Evolutionary conservation across 2,888 invertebrate species (phyloP).

Genomic region (Cephonodes hylas): DNA sequence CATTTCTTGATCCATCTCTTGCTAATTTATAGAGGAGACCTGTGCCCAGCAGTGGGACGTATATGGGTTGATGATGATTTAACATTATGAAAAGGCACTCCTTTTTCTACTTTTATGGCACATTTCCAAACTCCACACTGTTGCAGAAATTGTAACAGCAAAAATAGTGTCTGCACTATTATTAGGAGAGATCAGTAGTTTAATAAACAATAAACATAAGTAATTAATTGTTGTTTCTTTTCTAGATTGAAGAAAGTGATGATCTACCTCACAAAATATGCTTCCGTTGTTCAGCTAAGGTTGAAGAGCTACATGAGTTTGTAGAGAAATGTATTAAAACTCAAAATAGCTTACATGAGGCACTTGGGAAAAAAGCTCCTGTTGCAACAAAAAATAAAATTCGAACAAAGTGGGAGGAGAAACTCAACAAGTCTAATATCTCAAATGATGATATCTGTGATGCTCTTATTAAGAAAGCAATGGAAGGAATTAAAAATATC

Average conservation of each 20-base stretch:
- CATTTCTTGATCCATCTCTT: no score
- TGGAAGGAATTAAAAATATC: constrained; percentile 65
- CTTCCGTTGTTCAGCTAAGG: constrained; percentile 75
- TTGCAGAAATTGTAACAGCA: no score
- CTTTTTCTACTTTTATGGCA: no score
- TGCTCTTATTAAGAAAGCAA: constrained; percentile 70
- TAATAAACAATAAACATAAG: background rate
- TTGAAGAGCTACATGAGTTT: constrained; percentile 74
- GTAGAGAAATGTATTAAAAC: constrained; percentile 70
- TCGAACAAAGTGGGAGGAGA: constrained; percentile 65
- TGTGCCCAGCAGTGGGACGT: no score
- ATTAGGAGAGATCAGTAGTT: no score
- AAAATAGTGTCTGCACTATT: no score
- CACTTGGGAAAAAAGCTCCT: constrained; percentile 49
- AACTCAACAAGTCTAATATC: constrained; percentile 65
- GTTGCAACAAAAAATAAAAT: constrained; percentile 51
- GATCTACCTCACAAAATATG: constrained; percentile 77
- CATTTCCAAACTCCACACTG: no score
- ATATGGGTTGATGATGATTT: no score
- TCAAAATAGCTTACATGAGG: constrained; percentile 57
- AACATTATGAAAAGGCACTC: no score
- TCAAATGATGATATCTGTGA: constrained; percentile 75
- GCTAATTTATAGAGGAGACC: background rate
- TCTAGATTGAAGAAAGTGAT: constrained; percentile 73
- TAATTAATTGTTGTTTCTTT: constrained; percentile 21